Base-by-base conservation (phyloP, 2,797 vertebrate species). In the Hephaestus fuliginosus region DNA sequence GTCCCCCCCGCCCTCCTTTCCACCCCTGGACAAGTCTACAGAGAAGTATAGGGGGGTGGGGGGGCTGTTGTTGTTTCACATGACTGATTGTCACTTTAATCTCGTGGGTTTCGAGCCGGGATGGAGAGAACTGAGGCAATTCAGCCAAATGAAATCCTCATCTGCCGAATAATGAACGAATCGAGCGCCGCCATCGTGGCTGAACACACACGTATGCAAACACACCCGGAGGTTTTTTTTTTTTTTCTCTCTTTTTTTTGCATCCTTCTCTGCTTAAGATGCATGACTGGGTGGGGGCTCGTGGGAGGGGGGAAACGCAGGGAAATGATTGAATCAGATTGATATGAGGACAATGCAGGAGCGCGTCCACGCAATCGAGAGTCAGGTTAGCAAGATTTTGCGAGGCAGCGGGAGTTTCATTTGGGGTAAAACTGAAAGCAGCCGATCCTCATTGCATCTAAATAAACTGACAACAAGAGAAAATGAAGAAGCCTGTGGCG, bases 71-170 rank as follows among this genome's bases (percentile, higher is more conserved):
- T 75, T 70, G 61, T 77, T 79, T 67, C 78, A 64, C 81, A 67
- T 74, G 73, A 81, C 77, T 80, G 83, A 84, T 56, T 70, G 71
- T 78, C 52, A 67, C 76, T 85, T 80, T 70, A 74, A 78, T 88
- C 79, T 67, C 55, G 41, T 41, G 74, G 25, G 53, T 83, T 52
- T 49, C 11, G 10, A 25, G 22, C 69, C 51, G 25, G 52, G 43
- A 83, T 25, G 25, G 33, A 36, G 63, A 74, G 43, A 25, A 78
- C 82, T 25, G 80, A 72, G 30, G 53, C 69, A 66, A 62, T 73
- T 78, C 57, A 74, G 70, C 64, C 62, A 76, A 88, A 88, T 72
- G 41, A 84, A 86, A 88, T 86, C 70, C 74, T 74, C 48, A 70
- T 63, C 39, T 5, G 7, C 71, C 56, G 46, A 25, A 25, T 25